These are phyloP conservation scores for Acrossocheilus fasciatus DNA, from an alignment of 2,797 vertebrate genomes.

Conservation along the genomic window DNA sequence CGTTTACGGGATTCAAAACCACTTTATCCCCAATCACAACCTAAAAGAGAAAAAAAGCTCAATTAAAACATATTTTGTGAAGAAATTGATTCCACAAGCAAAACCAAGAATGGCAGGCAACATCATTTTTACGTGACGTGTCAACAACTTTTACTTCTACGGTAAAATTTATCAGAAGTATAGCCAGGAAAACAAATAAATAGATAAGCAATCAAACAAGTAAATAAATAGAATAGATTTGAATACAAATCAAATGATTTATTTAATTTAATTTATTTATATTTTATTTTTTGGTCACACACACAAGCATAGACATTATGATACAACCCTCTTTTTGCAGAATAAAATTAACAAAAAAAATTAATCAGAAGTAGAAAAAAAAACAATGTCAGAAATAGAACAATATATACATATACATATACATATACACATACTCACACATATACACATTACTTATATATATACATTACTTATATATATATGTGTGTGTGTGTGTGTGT, in stretches of 20 bases:
- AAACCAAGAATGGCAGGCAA: neutral
- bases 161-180: neutral
- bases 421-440: no score
- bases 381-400: no score
- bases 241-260: no score
- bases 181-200: neutral
- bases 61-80: neutral
- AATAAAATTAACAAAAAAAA: no score
- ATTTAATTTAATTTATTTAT: no score
- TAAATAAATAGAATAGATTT: neutral
- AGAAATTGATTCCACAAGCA: neutral
- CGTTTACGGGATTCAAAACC: slow-evolving; percentile 96
- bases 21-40: slow-evolving; percentile 99
- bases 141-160: neutral
- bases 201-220: neutral
- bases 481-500: no score
- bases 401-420: no score
- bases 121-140: neutral
- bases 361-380: no score
- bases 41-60: slow-evolving; percentile 67
- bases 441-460: no score
- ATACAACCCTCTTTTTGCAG: no score
- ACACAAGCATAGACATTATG: neutral
- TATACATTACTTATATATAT: no score
- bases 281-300: neutral